Evolutionary conservation across 1,140 invertebrate genomes (phyloP).

Genomic region (Drosophila albomicans): DNA sequence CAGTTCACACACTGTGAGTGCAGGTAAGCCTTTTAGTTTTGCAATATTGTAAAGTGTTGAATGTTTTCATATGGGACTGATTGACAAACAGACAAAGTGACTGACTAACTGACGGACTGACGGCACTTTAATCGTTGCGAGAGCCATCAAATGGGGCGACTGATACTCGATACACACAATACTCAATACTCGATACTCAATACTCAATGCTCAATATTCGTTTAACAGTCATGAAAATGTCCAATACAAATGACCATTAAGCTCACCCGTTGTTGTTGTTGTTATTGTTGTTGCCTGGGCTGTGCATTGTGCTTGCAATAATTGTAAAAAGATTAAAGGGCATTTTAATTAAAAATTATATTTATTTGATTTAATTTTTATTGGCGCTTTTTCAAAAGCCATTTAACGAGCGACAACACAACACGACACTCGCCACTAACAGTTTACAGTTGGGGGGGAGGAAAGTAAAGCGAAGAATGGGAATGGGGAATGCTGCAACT

Average conservation of each 20-base stretch:
- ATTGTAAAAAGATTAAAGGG: constrained; percentile 82
- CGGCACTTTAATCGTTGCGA: constrained; percentile 27
- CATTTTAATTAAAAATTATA: constrained; percentile 83
- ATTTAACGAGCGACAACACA: constrained; percentile 63
- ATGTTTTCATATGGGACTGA: constrained; percentile 9
- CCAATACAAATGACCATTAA: constrained; percentile 5
- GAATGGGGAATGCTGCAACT: too few relatives aligned
- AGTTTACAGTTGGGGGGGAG: not conserved
- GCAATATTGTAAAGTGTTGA: constrained; percentile 13
- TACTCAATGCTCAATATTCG: not conserved
- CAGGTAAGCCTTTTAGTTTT: constrained; percentile 23
- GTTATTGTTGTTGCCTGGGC: constrained; percentile 15
- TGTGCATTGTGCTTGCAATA: constrained; percentile 65
- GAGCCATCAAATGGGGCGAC: constrained; percentile 29
- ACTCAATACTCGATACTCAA: too few relatives aligned
- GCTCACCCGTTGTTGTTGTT: constrained; percentile 21
- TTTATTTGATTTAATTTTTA: constrained; percentile 84
- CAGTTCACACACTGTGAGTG: not conserved
- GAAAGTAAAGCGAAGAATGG: too few relatives aligned
- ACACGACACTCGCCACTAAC: constrained; percentile 6
- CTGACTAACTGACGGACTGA: constrained; percentile 9
- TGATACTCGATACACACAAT: not conserved
- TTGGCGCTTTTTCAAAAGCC: constrained; percentile 80
- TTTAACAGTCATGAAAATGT: constrained; percentile 19
- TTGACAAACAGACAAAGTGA: constrained; percentile 6